Conservation (phyloP, 2,113 vertebrate species). For the Lycaon pictus region DNA sequence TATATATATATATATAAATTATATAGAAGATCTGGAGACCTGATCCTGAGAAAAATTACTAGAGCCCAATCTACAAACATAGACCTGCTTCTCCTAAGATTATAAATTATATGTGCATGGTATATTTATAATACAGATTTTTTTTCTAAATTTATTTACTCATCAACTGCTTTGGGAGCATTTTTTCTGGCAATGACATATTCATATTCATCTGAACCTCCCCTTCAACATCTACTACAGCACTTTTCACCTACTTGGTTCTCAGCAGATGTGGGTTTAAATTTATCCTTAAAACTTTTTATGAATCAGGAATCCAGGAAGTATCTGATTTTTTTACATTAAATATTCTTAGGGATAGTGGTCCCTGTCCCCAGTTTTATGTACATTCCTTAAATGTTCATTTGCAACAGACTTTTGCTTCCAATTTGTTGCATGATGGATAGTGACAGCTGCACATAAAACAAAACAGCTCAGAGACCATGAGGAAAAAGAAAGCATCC, state of each 20-base stretch:
- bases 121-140: neutral
- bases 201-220: neutral
- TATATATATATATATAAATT: neutral
- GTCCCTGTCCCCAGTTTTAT: neutral
- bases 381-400: neutral
- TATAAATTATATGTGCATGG: neutral
- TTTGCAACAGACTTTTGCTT: conserved; percentile 25
- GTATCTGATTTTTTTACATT: neutral
- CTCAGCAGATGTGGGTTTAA: neutral
- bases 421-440: neutral
- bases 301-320: conserved; percentile 21
- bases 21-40: neutral
- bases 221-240: neutral
- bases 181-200: neutral
- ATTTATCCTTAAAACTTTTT: neutral
- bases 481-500: neutral
- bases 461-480: neutral
- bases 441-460: neutral
- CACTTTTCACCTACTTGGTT: neutral
- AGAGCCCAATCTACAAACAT: neutral
- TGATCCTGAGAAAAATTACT: neutral
- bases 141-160: neutral
- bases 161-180: neutral
- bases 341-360: neutral
- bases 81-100: neutral